Conservation (phyloP, 2,113 vertebrate species). For the Sciurus niger region DNA sequence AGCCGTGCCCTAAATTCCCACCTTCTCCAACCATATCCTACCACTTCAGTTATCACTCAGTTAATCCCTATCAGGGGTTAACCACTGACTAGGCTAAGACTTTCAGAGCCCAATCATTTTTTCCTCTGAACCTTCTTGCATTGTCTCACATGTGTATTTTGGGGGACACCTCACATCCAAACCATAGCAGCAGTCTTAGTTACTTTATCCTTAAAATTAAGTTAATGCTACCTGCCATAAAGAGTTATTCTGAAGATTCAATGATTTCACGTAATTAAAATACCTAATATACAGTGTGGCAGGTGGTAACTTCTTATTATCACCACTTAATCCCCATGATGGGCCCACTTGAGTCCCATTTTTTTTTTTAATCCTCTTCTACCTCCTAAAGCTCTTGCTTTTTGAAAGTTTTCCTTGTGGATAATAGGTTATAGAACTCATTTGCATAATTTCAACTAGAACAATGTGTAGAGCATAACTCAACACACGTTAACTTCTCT, state of each 20-base stretch:
- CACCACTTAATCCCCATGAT: neutral
- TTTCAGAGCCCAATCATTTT: too few species aligned
- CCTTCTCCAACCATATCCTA: too few species aligned
- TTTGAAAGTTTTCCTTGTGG: neutral
- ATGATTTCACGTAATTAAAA: neutral
- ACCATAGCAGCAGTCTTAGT: neutral
- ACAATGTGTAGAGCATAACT: neutral
- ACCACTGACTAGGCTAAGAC: too few species aligned
- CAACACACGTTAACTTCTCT: neutral
- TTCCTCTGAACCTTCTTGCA: too few species aligned
- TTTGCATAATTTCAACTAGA: neutral
- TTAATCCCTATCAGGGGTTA: too few species aligned
- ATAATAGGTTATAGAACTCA: neutral
- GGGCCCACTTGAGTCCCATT: neutral
- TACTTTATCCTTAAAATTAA: conserved; percentile 4
- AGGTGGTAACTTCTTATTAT: neutral
- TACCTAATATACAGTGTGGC: neutral
- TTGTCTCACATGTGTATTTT: too few species aligned
- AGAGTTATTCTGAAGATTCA: neutral
- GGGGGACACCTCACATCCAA: too few species aligned
- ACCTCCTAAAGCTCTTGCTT: neutral
- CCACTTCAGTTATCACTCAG: too few species aligned
- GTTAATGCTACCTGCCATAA: neutral
- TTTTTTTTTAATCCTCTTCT: neutral
- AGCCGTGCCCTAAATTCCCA: too few species aligned